These are phyloP conservation scores for Engraulis encrasicolus DNA, from an alignment of 2,113 vertebrate genomes.

Conservation along the genomic window DNA sequence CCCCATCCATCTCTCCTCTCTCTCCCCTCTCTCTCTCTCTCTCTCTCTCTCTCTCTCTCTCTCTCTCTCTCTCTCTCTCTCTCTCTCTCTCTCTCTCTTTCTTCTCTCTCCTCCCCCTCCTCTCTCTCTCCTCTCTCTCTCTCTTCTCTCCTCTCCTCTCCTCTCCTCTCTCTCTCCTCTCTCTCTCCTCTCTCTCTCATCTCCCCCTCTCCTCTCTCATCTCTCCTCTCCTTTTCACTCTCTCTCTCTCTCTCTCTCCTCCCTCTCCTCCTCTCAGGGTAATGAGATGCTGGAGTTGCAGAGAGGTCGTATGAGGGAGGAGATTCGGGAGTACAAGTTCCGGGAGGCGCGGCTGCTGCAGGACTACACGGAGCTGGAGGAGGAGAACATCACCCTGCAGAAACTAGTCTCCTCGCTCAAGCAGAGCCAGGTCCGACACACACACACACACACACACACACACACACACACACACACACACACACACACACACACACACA, in stretches of 20 bases:
- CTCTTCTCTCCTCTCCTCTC: not conserved
- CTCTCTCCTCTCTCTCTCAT: not conserved
- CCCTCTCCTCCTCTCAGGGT: slow-evolving; percentile 72
- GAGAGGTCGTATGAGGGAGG: slow-evolving; percentile 89
- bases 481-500: too few relatives aligned
- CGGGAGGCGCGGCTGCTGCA: slow-evolving; percentile 90
- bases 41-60: not conserved
- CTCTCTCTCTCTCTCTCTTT: not conserved
- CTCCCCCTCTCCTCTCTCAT: slow-evolving; percentile 19
- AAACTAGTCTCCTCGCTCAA: slow-evolving; percentile 93
- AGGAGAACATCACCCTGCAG: slow-evolving; percentile 97
- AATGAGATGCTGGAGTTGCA: slow-evolving; percentile 93
- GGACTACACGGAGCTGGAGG: slow-evolving; percentile 96
- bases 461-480: too few relatives aligned
- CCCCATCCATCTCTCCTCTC: slow-evolving; percentile 2
- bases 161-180: not conserved
- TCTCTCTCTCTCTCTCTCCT: slow-evolving; percentile 28
- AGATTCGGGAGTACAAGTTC: slow-evolving; percentile 92
- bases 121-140: not conserved
- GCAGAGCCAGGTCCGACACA: slow-evolving; percentile 95
- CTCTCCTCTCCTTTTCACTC: not conserved
- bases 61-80: not conserved
- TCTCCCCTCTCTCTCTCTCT: not conserved
- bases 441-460: too few relatives aligned
- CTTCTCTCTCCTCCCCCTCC: not conserved